Percentiles rank a stretch among this genome's conserved stretches.
These are phyloP conservation scores for Hippopotamus amphibius DNA, from an alignment of 2,113 vertebrate genomes.

Conservation along the genomic window DNA sequence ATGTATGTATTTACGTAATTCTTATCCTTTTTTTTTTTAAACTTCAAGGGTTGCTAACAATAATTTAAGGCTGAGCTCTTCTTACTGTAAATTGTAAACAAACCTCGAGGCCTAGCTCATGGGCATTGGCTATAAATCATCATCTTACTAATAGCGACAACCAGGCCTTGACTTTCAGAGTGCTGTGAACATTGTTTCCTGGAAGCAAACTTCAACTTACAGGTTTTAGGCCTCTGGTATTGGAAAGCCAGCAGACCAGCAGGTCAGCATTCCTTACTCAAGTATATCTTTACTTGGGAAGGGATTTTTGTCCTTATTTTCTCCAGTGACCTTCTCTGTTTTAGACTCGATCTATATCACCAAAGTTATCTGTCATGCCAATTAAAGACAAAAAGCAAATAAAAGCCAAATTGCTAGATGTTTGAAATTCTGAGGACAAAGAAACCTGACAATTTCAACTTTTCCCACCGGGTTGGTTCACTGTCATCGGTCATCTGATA, in stretches of 20 bases:
- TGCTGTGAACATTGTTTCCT: constrained; percentile 39
- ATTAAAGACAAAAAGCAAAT: constrained; percentile 40
- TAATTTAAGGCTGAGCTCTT: not conserved
- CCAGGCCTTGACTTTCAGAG: not conserved
- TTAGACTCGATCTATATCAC: not conserved
- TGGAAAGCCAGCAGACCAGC: not conserved
- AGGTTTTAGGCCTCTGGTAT: constrained; percentile 13
- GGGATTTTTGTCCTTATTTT: constrained; percentile 44
- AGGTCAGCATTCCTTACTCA: not conserved
- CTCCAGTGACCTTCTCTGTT: not conserved
- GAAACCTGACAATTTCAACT: not conserved
- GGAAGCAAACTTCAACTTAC: not conserved
- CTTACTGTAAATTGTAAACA: constrained; percentile 54
- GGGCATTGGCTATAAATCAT: constrained; percentile 31
- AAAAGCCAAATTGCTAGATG: not conserved
- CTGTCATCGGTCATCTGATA: not conserved
- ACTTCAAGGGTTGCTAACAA: constrained; percentile 1
- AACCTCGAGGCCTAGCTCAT: not conserved
- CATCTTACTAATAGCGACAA: not conserved
- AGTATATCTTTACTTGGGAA: not conserved
- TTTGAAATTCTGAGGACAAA: not conserved
- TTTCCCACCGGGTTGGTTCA: not conserved
- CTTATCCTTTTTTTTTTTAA: not conserved
- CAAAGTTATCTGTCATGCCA: not conserved
- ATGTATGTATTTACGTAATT: not conserved